These are phyloP conservation scores for Drosophila teissieri DNA, from an alignment of 1,140 invertebrate species.

Conservation along the genomic window DNA sequence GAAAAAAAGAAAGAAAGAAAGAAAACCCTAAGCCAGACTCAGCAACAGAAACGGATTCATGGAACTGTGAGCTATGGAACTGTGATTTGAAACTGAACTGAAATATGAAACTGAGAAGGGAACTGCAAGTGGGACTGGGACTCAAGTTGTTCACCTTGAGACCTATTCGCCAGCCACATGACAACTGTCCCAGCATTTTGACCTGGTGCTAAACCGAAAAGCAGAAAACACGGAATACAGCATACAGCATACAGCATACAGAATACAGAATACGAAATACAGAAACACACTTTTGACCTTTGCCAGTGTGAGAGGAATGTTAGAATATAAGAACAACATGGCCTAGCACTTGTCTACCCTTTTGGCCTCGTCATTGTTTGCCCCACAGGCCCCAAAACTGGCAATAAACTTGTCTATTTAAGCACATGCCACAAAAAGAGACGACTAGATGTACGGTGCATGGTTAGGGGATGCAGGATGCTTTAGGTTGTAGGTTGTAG, in stretches of 20 bases:
- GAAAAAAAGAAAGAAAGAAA: neutral
- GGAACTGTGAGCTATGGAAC: neutral
- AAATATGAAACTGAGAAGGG: neutral
- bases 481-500: neutral
- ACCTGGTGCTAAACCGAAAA: constrained; percentile 31
- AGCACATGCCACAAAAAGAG: constrained; percentile 56
- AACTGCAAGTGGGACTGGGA: constrained; percentile 16
- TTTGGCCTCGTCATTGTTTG: constrained; percentile 80
- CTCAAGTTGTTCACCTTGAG: constrained; percentile 69
- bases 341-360: constrained; percentile 72
- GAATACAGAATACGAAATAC: neutral
- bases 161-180: constrained; percentile 28
- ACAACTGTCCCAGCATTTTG: constrained; percentile 67
- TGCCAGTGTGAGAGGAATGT: constrained; percentile 27
- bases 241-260: neutral
- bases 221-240: neutral
- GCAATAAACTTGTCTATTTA: constrained; percentile 82
- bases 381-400: constrained; percentile 70
- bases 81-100: neutral
- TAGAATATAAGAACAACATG: constrained; percentile 35
- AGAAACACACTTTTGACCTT: constrained; percentile 69
- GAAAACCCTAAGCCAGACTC: constrained; percentile 6
- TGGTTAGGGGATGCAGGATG: neutral
- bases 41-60: neutral
- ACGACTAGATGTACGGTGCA: neutral